phyloP scores from a whole-genome alignment of 2,113 vertebrate species.

The Lepidothrix coronata region DNA sequence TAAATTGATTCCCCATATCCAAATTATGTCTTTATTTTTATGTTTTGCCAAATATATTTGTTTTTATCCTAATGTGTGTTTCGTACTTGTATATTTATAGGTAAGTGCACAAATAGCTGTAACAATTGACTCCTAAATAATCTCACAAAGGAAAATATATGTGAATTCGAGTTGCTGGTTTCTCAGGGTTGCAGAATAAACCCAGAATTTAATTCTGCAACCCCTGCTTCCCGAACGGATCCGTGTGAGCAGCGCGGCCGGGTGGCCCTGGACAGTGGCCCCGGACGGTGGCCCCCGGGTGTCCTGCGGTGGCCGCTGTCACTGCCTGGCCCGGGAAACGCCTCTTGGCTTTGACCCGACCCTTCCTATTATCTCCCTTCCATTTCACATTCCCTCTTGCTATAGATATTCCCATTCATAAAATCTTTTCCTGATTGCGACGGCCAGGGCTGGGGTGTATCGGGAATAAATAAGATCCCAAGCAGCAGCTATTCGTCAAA shows the following conservation, averaged over 20 bases:
- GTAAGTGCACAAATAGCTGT: background rate
- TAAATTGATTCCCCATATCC: background rate
- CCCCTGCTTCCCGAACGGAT: accelerated
- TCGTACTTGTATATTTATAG: background rate
- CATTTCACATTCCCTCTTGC: slow-evolving; percentile 51
- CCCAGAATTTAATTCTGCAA: background rate
- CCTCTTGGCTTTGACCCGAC: slow-evolving; percentile 52
- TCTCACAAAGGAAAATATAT: background rate
- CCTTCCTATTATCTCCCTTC: slow-evolving; percentile 52
- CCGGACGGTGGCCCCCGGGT: background rate
- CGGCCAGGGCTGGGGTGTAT: slow-evolving; percentile 60
- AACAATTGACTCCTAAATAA: background rate
- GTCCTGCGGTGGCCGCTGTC: background rate
- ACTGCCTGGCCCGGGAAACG: background rate
- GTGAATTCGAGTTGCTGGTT: background rate
- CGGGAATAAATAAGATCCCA: slow-evolving; percentile 59
- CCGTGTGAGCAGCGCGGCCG: accelerated
- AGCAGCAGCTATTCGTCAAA: slow-evolving; percentile 65
- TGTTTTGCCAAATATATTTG: background rate
- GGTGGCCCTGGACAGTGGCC: background rate
- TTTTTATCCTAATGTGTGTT: background rate
- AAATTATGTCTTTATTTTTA: background rate
- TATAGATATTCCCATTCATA: slow-evolving; percentile 57
- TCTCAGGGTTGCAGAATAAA: background rate
- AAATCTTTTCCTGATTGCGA: slow-evolving; percentile 45